A percentile compares a stretch with the other conserved stretches of the same genome.
phyloP scores from a whole-genome alignment of 2,888 invertebrate genomes.

The Amphimallon solstitiale region DNA sequence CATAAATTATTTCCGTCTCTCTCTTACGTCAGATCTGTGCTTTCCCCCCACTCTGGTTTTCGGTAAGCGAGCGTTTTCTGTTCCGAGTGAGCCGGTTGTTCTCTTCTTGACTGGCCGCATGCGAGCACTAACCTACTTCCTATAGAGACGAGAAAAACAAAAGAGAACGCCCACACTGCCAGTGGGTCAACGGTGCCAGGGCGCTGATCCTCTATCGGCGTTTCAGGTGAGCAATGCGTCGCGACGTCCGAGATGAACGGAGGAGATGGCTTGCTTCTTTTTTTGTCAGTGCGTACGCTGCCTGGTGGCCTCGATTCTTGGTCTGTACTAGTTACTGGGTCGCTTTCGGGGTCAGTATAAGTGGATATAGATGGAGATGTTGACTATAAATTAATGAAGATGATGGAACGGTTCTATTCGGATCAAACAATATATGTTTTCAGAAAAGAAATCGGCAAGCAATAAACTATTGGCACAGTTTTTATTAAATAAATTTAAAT shows the following conservation, averaged over 20 bases:
- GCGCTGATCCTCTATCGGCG: constrained; percentile 29
- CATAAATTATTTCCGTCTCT: no score
- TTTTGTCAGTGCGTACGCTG: no score
- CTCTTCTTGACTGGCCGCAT: no score
- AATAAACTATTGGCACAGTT: no score
- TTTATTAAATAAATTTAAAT: no score
- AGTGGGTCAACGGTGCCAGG: constrained; percentile 57
- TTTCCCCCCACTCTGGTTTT: background rate
- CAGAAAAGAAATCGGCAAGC: no score
- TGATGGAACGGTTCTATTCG: background rate
- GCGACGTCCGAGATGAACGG: background rate
- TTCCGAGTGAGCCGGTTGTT: constrained; percentile 11
- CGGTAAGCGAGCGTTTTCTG: constrained; percentile 23
- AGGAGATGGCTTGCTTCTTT: background rate
- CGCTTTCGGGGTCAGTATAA: constrained; percentile 15
- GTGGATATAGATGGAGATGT: background rate
- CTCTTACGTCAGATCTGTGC: no score
- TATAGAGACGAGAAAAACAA: constrained; percentile 8
- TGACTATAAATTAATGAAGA: background rate
- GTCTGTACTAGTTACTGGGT: background rate
- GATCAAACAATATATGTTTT: background rate
- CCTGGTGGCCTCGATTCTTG: background rate
- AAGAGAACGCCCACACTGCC: constrained; percentile 57
- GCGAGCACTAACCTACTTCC: constrained; percentile 28
- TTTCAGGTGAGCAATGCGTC: constrained; percentile 4